Evolutionary conservation across 2,888 invertebrate species (phyloP), one percentile per base, ranked within the genome.

Genomic region (Altica lythri): DNA sequence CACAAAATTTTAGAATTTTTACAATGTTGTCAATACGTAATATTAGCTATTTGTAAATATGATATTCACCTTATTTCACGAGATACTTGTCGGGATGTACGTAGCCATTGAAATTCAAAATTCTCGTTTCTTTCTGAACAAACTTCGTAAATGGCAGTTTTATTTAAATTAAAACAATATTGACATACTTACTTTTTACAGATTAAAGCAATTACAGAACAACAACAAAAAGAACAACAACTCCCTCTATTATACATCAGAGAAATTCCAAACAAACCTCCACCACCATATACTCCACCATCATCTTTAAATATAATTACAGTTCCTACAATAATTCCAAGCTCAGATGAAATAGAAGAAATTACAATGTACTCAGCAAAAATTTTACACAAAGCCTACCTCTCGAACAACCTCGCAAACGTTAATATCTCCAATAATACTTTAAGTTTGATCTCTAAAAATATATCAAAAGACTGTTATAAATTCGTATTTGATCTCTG

Each of bases 181-280:
- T n/a, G n/a, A n/a, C n/a, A n/a, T n/a, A n/a, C n/a, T 18, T 51
- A 32, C 12, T 22, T 13, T 35, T 63, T 55, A 1, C 38, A 85
- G 83, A 83, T 84, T 50, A 83, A 83, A 66, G 80, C 81, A 68
- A 59, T 67, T 14, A 75, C 84, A 14, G 77, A 79, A 58, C 77
- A 77, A 51, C 79, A 80, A 63, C 78, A 77, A 49, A 80, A 81
- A 50, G 79, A 79, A 54, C 79, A 80, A 55, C 79, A 79, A 60
- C 73, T 78, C 12, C 79, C 81, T 34, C 83, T 79, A 69, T 76
- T 77, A 62, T 86, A 79, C 70, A 77, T 84, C 34, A 75, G 87
- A 38, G 86, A 86, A 73, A 86, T 88, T 58, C 87, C 88, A 3
- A 86, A 88, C 70, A 88, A 88, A 68, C 86, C 88, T 6, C 88